phyloP scores from a whole-genome alignment of 1,140 invertebrate species.

The Brachystomella parvula region DNA sequence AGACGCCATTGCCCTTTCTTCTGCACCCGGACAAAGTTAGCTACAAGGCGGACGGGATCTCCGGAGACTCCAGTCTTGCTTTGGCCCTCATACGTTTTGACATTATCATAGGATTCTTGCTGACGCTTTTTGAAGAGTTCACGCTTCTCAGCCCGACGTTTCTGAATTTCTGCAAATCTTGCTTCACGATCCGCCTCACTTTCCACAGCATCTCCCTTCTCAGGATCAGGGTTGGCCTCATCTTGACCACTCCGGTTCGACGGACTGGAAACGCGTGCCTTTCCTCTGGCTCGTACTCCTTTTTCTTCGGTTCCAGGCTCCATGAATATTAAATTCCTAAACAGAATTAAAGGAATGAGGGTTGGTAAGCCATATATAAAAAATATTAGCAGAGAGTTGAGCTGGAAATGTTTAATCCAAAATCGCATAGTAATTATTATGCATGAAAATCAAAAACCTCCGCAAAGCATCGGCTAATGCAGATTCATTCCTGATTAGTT shows the following conservation, averaged over 20 bases:
- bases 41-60: not conserved
- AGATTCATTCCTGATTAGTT: no score
- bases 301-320: not conserved
- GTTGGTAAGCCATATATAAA: no score
- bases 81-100: not conserved
- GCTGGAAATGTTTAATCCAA: no score
- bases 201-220: not conserved
- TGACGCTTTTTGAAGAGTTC: not conserved
- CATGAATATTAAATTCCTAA: no score
- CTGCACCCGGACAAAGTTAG: not conserved
- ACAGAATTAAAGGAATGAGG: no score
- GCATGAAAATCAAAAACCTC: no score
- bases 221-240: not conserved
- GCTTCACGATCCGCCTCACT: not conserved
- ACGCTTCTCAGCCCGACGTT: not conserved
- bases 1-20: conserved; percentile 3
- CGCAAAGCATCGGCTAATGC: no score
- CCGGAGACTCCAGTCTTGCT: not conserved
- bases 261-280: not conserved
- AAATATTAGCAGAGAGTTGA: no score
- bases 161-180: not conserved
- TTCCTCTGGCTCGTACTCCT: not conserved
- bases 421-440: no score
- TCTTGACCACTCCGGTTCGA: not conserved
- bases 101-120: not conserved